Evolutionary conservation across 37 sponge, comb jelly and placozoan species (phyloP), one percentile per base, ranked within the genome.

Genomic region (Theonella swinhoei): DNA sequence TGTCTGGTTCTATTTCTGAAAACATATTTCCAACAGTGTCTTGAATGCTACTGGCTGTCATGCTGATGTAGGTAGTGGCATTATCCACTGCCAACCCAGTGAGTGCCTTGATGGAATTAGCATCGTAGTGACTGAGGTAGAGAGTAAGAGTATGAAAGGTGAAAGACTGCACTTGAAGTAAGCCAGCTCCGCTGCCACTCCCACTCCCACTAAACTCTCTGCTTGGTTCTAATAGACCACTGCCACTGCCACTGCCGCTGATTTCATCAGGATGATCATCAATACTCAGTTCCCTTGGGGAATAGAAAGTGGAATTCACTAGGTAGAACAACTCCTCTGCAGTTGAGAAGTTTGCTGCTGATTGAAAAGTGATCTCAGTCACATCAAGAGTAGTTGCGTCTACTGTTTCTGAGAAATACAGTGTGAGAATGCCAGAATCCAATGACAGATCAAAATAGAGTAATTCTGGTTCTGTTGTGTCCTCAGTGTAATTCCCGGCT

Each of bases 331-430:
- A 28, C 70, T 93, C 42, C 1, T 81, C 73, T 8, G 63, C 22
- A 24, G 39, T 39, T 19, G 19, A 8, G 0, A 5, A 35, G 19
- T 40, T 78, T 30, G 42, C 20, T 28, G 37, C 39, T 64, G 88
- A 88, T 47, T 62, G 75, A 5, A 96, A 74, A n/a, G 89, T 88
- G 4, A 96, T 82, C 41, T 93, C 72, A 20, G 81, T 76, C 32
- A 96, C 89, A 61, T 85, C 76, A 41, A 96, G 89, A 33, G 92
- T 91, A 0, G 87, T 68, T 0, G 88, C 97, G 73, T 96, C 89
- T 1, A 96, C 97, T 30, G 97, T 93, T 72, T 96, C 97, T 75
- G 87, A 86, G 82, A 96, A 96, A 42, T 64, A 70, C 22, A 96
- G 78, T 26, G 87, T 83, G 42, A 96, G 72, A 22, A 75, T 84